Base-by-base conservation (phyloP, 37 sponge, comb jelly and placozoan genomes). In the Crambe crambe region DNA sequence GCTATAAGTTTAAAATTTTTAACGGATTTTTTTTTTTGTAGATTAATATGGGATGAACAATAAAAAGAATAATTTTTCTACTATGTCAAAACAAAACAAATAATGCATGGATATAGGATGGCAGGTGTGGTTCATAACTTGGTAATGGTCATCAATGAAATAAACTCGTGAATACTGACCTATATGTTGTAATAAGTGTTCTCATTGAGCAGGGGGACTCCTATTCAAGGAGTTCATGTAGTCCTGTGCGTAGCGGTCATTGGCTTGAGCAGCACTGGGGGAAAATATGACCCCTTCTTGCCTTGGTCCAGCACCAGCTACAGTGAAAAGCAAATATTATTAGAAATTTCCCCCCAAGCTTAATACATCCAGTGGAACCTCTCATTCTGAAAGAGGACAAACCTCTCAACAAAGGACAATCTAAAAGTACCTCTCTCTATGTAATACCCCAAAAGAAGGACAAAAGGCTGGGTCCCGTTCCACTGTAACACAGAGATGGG, bases 161-260 rank as follows among this genome's bases (percentile, higher is more conserved):
- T 47, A 47, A 47, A 47, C 51, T 47, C 12, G 51, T 47, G 51
- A 47, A 47, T 6, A 47, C 10, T 6, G 10, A 47, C 10, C 12
- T 47, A 47, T 47, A 12, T 47, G 51, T 47, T n/a, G n/a, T n/a
- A n/a, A n/a, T n/a, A 47, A 12, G 51, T 47, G 12, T 83, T 74
- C 6, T 62, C 31, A 62, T 8, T 62, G 63, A 18, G 63, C 30
- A 8, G 63, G 63, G 26, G 71, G 71, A 31, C 21, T 73, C 54
- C 68, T 26, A n/a, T 36, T 36, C 60, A 80, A 58, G 62, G 81
- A 80, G 43, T 80, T 80, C 60, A 71, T 58, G 61, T 80, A 80
- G 29, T 80, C 81, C 72, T 80, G 81, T 42, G 81, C 21, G 30
- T 80, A 80, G 60, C 81, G 81, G 43, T 80, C 81, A 5, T 80